Evolutionary conservation across 1,140 invertebrate genomes (phyloP), one percentile per base, ranked within the genome.

Genomic region (Macrobrachium rosenbergii): DNA sequence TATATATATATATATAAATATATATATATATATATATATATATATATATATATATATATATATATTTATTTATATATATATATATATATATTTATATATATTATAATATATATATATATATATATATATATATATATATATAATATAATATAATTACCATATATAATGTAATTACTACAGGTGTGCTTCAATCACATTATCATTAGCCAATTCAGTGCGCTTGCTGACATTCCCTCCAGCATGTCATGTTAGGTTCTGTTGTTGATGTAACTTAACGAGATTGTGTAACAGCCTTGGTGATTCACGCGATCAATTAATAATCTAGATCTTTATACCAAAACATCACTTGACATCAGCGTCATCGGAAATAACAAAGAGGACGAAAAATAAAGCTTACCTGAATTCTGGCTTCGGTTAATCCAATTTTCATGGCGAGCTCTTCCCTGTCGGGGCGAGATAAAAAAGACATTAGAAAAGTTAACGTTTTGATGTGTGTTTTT

Each of bases 381-480:
- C 52, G 52, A 12, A 0, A 52, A 52, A 52, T 52, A 52, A 52
- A 69, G 73, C 73, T 84, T 93, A 99, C 98, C 95, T 99, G 98
- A 92, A 99, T 99, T 91, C 98, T 94, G 37, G 98, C 98, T 94
- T 99, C 98, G 58, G 98, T 99, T 88, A 99, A 93, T 91, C 98
- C 97, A 91, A 99, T 98, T 92, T 99, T 98, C 95, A 99, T 97
- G 28, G 98, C 98, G 77, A 99, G 93, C 92, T 99, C 98, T 92
- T 99, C 98, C 91, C 98, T 97, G 95, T 88, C 96, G 96, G 91
- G 93, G 92, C 90, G 90, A 91, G 28, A 37, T 37, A 37, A 76
- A 79, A 62, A 69, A 62, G 21, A 87, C 28, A 17, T 37, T 16
- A 23, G 23, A 28, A 69, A 67, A 11, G 16, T 72, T 72, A 23